Conservation (phyloP, 2,113 vertebrate genomes). For the Microcebus murinus region DNA sequence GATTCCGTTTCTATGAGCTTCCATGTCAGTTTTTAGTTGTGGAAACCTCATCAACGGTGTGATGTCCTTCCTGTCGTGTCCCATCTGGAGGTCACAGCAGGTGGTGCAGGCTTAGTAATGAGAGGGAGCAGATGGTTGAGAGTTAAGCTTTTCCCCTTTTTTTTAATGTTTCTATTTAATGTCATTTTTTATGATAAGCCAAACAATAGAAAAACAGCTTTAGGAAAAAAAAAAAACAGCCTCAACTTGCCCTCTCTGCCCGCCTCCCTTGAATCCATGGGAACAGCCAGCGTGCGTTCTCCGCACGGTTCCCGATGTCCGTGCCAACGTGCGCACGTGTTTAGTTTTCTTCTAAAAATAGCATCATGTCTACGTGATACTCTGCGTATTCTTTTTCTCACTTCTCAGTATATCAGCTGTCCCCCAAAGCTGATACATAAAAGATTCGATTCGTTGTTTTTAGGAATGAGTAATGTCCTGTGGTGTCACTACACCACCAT, state of each 20-base stretch:
- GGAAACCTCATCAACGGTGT: neutral
- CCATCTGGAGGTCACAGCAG: neutral
- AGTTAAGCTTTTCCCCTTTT: neutral
- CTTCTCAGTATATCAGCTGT: neutral
- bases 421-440: neutral
- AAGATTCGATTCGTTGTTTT: neutral
- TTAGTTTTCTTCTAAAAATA: neutral
- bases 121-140: neutral
- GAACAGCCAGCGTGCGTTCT: neutral
- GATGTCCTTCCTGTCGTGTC: neutral
- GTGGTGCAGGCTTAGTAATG: neutral
- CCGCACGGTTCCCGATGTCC: neutral
- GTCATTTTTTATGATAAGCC: neutral
- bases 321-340: neutral
- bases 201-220: neutral
- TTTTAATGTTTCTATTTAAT: neutral
- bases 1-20: neutral
- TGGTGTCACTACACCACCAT: neutral
- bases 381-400: neutral
- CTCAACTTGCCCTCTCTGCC: neutral
- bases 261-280: neutral
- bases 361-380: neutral
- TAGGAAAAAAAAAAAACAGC: neutral
- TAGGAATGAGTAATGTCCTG: neutral
- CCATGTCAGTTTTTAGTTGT: neutral